Conservation (phyloP, 2,113 vertebrate genomes). For the Oreochromis niloticus region DNA sequence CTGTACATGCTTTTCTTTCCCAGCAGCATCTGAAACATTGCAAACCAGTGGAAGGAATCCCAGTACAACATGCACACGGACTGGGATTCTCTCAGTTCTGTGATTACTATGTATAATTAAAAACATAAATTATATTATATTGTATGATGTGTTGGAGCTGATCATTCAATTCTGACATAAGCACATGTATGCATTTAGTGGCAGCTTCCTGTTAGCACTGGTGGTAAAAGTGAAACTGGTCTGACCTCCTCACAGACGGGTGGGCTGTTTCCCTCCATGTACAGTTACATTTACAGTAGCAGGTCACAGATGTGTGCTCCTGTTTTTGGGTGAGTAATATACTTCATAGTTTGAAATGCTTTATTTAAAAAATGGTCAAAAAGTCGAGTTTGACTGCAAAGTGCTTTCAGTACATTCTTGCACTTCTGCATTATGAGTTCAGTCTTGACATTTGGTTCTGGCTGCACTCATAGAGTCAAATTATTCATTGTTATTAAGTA, state of each 20-base stretch:
- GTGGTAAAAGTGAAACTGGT: background rate
- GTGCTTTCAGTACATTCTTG: background rate
- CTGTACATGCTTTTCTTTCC: background rate
- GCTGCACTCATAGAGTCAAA: background rate
- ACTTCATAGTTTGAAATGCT: background rate
- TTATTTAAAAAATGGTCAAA: background rate
- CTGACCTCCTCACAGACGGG: background rate
- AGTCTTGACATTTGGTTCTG: background rate
- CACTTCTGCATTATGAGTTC: background rate
- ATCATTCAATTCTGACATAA: background rate
- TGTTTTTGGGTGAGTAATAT: background rate
- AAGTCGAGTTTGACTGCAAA: background rate
- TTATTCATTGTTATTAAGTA: background rate
- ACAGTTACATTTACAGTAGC: background rate
- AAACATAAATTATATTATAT: background rate
- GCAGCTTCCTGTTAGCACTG: background rate
- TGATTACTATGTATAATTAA: background rate
- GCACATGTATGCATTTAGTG: background rate
- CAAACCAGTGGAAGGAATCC: background rate
- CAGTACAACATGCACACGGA: fast-evolving
- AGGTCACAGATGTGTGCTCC: background rate
- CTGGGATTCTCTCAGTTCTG: background rate
- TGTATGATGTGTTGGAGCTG: background rate
- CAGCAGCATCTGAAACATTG: background rate
- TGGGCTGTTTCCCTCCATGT: background rate